phyloP scores from a whole-genome alignment of 1,140 invertebrate species.

The Phenacoccus solenopsis region DNA sequence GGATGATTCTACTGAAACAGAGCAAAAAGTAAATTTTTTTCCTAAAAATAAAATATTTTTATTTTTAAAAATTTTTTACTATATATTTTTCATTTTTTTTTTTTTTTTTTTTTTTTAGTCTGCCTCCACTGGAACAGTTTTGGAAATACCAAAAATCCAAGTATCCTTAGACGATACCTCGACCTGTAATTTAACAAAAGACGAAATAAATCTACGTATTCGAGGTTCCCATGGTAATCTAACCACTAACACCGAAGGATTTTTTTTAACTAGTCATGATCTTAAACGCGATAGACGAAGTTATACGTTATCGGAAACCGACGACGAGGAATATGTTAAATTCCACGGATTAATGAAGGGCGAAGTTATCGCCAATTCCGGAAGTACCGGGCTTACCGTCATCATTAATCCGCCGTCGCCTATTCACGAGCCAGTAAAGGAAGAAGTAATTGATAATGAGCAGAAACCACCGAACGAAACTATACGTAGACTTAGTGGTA shows the following conservation, averaged over 20 bases:
- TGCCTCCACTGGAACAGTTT: not conserved
- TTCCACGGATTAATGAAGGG: conserved; percentile 23
- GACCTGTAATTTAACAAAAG: not conserved
- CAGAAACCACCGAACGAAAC: conserved; percentile 30
- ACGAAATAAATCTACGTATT: conserved; percentile 29
- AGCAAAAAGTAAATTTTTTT: conserved; percentile 5
- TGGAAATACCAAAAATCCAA: not conserved
- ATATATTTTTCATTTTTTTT: not conserved
- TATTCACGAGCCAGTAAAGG: conserved; percentile 28
- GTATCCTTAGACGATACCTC: not conserved
- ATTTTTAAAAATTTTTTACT: no score
- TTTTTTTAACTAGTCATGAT: conserved; percentile 19
- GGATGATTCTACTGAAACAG: not conserved
- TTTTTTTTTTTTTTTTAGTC: not conserved
- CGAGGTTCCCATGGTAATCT: conserved; percentile 33
- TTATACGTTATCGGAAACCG: conserved; percentile 24
- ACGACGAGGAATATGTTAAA: conserved; percentile 26
- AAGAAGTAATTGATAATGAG: conserved; percentile 31
- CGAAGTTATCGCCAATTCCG: conserved; percentile 21
- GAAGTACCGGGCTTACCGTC: conserved; percentile 32
- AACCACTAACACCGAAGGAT: conserved; percentile 23
- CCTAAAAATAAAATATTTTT: no score
- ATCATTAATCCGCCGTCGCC: conserved; percentile 57
- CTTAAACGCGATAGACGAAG: conserved; percentile 23
- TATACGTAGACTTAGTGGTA: conserved; percentile 33